Base-by-base conservation (phyloP, 1,140 invertebrate genomes). In the Cherax destructor region DNA sequence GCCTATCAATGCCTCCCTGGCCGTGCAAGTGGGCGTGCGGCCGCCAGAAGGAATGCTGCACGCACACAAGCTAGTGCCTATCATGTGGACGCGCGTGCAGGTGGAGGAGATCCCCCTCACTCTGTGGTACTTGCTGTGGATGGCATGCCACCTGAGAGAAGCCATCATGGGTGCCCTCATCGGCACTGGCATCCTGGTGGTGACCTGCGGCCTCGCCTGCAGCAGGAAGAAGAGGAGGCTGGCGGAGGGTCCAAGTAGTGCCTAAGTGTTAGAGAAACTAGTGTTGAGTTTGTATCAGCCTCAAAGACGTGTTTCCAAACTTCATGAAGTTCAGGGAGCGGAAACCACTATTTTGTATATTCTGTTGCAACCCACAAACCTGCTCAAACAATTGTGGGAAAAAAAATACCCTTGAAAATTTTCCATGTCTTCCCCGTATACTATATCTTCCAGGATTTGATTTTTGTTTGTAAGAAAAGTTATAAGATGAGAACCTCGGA, bases 81-180 rank as follows among this genome's bases (percentile, higher is more conserved):
- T 93, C 78, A 85, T 93, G 86, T 93, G 92, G 92, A 78, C 88
- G 24, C 56, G 92, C 47, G 30, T 92, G 47, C 92, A 93, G 61
- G 91, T 93, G 47, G 92, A 93, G 76, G 83, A 86, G 69, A 90
- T 93, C 7, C 92, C 89, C 1, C 72, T 65, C 4, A 78, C 86
- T 18, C 87, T 93, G 16, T 93, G 92, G 92, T 93, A 92, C 56
- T 85, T 93, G 24, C 88, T 93, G 65, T 93, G 92, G 92, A 85
- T 83, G 41, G 92, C 89, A 4, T 91, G 88, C 24, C 92, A 92
- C 79, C 69, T 92, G 18, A 49, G 92, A 65, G 72, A 91, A 52
- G 83, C 89, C 30, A 91, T 92, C 30, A 92, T 92, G 84, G 41
- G n/a, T 9, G 30, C 65, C 50, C 78, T 92, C n/a, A 91, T 92